phyloP scores from a whole-genome alignment of 1,140 invertebrate genomes.

The Ostrea edulis region DNA sequence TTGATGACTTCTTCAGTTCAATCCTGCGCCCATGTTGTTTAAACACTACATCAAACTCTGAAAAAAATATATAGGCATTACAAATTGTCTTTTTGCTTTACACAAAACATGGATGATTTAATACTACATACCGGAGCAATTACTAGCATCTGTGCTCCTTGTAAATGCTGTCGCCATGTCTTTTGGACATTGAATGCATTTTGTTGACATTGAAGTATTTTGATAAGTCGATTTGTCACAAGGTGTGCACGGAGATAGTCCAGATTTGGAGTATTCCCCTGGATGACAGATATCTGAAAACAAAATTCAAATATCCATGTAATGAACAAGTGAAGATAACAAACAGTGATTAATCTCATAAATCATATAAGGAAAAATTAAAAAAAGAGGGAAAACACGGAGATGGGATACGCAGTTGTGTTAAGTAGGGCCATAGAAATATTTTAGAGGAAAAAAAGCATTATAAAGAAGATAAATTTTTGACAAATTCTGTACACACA shows the following conservation, averaged over 20 bases:
- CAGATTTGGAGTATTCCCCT: slow-evolving; percentile 10
- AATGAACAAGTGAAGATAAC: too few relatives aligned
- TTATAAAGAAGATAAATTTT: too few relatives aligned
- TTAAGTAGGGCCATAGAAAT: too few relatives aligned
- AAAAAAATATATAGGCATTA: background rate
- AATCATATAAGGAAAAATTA: too few relatives aligned
- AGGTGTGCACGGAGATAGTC: background rate
- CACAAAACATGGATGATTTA: too few relatives aligned
- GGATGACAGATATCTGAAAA: background rate
- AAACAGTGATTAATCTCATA: too few relatives aligned
- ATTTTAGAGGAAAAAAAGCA: too few relatives aligned
- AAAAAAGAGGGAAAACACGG: too few relatives aligned
- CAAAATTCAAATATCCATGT: too few relatives aligned
- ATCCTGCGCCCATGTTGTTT: background rate
- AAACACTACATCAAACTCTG: background rate
- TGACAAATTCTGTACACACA: too few relatives aligned
- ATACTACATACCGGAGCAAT: background rate
- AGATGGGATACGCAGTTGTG: too few relatives aligned
- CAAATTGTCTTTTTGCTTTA: too few relatives aligned
- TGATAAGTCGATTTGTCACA: background rate
- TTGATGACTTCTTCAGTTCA: background rate
- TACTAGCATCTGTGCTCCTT: background rate
- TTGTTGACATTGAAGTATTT: background rate
- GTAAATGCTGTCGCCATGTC: slow-evolving; percentile 12
- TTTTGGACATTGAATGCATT: background rate